phyloP scores from a whole-genome alignment of 1,140 invertebrate genomes.

The Ips typographus region DNA sequence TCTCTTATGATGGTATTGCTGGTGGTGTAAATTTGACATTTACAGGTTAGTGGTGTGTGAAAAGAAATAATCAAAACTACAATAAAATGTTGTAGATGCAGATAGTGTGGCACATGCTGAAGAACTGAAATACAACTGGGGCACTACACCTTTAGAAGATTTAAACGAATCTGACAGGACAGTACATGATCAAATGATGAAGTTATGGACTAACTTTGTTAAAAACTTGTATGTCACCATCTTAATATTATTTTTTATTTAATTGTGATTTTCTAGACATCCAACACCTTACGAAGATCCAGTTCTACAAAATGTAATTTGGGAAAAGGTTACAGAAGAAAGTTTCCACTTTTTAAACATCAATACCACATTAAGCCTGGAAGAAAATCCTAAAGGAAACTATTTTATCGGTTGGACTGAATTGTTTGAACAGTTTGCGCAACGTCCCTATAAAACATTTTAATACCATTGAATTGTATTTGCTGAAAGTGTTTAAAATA shows the following conservation, averaged over 20 bases:
- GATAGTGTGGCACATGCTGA: constrained; percentile 36
- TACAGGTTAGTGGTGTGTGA: constrained; percentile 14
- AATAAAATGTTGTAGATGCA: constrained; percentile 9
- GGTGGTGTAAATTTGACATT: constrained; percentile 18
- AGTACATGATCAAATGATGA: constrained; percentile 19
- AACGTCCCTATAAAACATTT: constrained; percentile 9
- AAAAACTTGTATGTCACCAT: constrained; percentile 28
- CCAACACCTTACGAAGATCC: constrained; percentile 6
- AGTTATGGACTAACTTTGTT: constrained; percentile 34
- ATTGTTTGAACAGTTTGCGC: constrained; percentile 11
- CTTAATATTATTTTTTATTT: constrained; percentile 4
- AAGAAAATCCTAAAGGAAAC: constrained; percentile 4
- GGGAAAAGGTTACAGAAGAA: constrained; percentile 1
- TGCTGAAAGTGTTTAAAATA: no score
- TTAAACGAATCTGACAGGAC: constrained; percentile 20
- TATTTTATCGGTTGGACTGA: constrained; percentile 13
- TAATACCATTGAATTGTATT: no score
- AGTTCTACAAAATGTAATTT: constrained; percentile 4
- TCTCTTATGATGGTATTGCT: constrained; percentile 17
- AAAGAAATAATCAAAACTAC: not conserved
- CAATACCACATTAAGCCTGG: constrained; percentile 8
- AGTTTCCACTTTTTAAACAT: constrained; percentile 12
- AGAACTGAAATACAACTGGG: constrained; percentile 26
- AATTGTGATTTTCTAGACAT: constrained; percentile 9
- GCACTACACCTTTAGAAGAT: not conserved